Percentiles rank a stretch among this genome's conserved stretches.
phyloP scores from a whole-genome alignment of 2,113 vertebrate genomes.

The Halichoeres trimaculatus region DNA sequence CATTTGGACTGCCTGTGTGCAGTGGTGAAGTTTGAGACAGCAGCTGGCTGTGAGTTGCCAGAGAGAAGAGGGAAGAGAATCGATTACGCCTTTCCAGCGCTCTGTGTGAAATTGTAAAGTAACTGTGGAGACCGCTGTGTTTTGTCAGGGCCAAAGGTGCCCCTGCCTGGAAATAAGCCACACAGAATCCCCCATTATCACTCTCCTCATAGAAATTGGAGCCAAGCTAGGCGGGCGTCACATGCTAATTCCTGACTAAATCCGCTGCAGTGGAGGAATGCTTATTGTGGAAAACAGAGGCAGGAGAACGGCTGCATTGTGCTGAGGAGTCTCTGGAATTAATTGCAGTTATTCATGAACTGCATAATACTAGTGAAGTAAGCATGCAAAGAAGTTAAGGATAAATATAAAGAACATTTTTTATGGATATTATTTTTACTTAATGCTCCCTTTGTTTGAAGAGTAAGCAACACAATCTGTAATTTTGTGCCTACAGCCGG shows the following conservation, averaged over 20 bases:
- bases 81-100: conserved; percentile 62
- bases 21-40: conserved; percentile 42
- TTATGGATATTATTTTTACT: not conserved
- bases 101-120: conserved; percentile 74
- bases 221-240: conserved; percentile 53
- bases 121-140: conserved; percentile 69
- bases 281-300: conserved; percentile 54
- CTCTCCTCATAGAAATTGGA: conserved; percentile 51
- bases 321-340: conserved; percentile 18
- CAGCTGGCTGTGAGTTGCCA: conserved; percentile 63
- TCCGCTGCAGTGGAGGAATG: conserved; percentile 64
- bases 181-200: conserved; percentile 73
- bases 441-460: not conserved
- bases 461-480: no score
- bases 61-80: conserved; percentile 58
- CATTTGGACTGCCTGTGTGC: conserved; percentile 58
- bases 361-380: not conserved
- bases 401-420: conserved; percentile 7
- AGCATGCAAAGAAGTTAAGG: not conserved
- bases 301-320: conserved; percentile 36
- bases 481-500: no score
- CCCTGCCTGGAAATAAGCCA: conserved; percentile 66
- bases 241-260: conserved; percentile 71
- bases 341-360: conserved; percentile 26
- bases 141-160: conserved; percentile 72